These are phyloP conservation scores for Pterophyllum scalare DNA, from an alignment of 2,113 vertebrate genomes.

Conservation along the genomic window DNA sequence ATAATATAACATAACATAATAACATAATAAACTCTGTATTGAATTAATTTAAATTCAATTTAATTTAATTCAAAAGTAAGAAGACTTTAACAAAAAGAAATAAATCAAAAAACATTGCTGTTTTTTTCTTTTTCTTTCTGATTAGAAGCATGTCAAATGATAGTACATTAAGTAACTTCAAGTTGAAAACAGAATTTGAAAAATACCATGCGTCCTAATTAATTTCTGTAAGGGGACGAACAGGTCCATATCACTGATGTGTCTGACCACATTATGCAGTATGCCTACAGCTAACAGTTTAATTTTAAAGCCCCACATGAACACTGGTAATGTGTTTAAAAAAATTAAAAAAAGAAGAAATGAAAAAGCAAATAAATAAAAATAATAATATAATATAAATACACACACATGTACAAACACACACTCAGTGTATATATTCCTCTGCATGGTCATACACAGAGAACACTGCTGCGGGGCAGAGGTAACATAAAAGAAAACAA, in stretches of 20 bases:
- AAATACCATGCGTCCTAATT: neutral
- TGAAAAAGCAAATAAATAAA: no score
- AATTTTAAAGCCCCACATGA: constrained; percentile 65
- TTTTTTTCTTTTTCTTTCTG: neutral
- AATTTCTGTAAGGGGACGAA: constrained; percentile 21
- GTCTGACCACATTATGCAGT: constrained; percentile 60
- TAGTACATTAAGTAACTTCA: neutral
- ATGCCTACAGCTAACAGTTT: constrained; percentile 44
- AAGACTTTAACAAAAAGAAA: no score
- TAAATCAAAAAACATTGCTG: neutral
- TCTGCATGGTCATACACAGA: neutral
- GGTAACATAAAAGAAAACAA: constrained; percentile 63
- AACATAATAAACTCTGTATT: no score
- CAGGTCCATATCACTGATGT: constrained; percentile 71
- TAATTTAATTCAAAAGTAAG: no score
- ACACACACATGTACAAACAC: neutral
- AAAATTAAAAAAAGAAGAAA: neutral
- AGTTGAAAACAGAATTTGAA: neutral
- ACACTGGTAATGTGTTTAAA: neutral
- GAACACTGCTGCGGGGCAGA: constrained; percentile 30
- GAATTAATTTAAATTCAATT: no score
- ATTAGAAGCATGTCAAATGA: neutral
- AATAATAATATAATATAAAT: neutral
- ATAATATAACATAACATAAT: no score
- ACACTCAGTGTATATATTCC: constrained; percentile 12